Evolutionary conservation across 64 coral and sea anemone species (phyloP).

Genomic region (Pocillopora damicornis): DNA sequence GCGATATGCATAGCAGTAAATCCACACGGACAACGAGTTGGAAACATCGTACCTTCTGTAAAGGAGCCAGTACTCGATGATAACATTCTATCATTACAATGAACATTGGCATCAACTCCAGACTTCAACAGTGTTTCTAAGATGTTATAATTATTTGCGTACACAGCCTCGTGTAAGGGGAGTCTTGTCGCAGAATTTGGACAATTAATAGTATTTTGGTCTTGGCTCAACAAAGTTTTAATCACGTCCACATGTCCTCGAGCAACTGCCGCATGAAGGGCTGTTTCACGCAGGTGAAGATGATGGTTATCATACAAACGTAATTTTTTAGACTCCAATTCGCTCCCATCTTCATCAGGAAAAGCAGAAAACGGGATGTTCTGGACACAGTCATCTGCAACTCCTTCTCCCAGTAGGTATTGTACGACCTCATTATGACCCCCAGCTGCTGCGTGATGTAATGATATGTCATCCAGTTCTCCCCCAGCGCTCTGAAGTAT

Average conservation of each 20-base stretch:
- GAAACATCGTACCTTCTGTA: not conserved
- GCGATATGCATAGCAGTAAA: constrained; percentile 60
- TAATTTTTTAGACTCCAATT: not conserved
- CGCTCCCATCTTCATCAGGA: not conserved
- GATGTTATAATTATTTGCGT: constrained; percentile 38
- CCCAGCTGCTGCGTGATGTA: constrained; percentile 34
- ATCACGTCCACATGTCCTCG: constrained; percentile 19
- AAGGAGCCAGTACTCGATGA: not conserved
- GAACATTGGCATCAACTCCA: constrained; percentile 27
- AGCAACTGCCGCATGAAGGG: constrained; percentile 34
- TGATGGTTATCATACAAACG: constrained; percentile 17
- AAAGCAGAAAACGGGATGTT: not conserved
- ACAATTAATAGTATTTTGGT: constrained; percentile 27
- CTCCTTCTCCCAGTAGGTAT: constrained; percentile 15
- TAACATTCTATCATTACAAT: not conserved
- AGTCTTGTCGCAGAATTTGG: constrained; percentile 21
- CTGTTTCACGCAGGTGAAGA: constrained; percentile 39
- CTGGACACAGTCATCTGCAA: constrained; percentile 32
- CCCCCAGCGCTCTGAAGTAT: not conserved
- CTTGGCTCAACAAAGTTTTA: not conserved
- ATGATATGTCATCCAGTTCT: constrained; percentile 1
- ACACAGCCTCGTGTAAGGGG: constrained; percentile 58
- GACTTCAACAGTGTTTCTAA: constrained; percentile 26
- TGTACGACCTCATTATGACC: constrained; percentile 11
- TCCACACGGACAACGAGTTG: constrained; percentile 32